These are phyloP conservation scores for Vanessa cardui DNA, from an alignment of 2,888 invertebrate species.

Conservation along the genomic window DNA sequence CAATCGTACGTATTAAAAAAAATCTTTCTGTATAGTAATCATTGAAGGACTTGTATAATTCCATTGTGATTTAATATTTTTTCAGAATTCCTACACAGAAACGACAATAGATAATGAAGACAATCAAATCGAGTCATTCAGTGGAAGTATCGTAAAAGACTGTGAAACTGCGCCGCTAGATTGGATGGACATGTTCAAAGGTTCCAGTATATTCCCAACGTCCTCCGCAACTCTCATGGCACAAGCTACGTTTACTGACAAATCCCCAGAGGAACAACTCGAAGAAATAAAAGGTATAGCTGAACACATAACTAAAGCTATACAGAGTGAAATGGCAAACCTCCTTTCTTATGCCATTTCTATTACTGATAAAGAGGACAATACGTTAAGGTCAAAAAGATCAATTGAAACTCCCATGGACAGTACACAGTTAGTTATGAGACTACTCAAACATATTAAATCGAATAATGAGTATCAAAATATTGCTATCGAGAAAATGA, in stretches of 20 bases:
- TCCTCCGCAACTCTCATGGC: constrained; percentile 66
- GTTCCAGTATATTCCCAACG: constrained; percentile 53
- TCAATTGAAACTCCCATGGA: constrained; percentile 70
- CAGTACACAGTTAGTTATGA: constrained; percentile 64
- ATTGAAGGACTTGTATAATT: background rate
- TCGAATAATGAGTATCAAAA: constrained; percentile 74
- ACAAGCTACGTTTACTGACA: constrained; percentile 58
- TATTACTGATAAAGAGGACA: constrained; percentile 50
- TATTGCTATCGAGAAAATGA: constrained; percentile 78
- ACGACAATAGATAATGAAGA: constrained; percentile 48
- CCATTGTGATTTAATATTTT: constrained; percentile 1
- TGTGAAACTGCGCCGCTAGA: constrained; percentile 52
- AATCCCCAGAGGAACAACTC: constrained; percentile 67
- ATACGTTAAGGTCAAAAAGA: constrained; percentile 57
- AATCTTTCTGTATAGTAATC: no score
- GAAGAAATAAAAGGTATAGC: constrained; percentile 69
- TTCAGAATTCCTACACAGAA: constrained; percentile 57
- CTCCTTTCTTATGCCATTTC: constrained; percentile 61
- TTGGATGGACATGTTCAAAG: constrained; percentile 60
- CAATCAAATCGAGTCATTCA: constrained; percentile 42
- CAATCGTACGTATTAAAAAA: background rate
- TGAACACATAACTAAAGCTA: constrained; percentile 58
- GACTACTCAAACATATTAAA: constrained; percentile 71
- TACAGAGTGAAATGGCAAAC: constrained; percentile 67
- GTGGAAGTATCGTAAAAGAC: constrained; percentile 45